Conservation (phyloP, 2,113 vertebrate species). For the Equus przewalskii region DNA sequence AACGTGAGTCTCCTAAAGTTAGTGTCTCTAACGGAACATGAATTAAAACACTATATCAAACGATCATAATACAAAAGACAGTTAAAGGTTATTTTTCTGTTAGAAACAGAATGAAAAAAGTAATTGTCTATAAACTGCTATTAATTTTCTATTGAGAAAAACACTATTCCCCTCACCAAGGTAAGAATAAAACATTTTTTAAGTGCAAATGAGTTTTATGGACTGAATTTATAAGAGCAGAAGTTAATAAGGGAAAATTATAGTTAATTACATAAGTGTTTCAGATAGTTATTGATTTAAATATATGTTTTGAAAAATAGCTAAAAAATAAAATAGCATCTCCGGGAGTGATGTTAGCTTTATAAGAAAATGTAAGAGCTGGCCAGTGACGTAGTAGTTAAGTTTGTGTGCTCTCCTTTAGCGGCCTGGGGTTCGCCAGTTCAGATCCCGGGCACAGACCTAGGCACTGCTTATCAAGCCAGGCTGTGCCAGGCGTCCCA, state of each 20-base stretch:
- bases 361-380: neutral
- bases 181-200: neutral
- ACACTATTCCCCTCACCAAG: neutral
- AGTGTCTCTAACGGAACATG: neutral
- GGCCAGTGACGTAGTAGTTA: no score
- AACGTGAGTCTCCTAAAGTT: neutral
- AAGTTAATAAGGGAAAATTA: neutral
- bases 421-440: no score
- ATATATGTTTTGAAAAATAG: neutral
- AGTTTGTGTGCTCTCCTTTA: no score
- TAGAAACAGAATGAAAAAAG: neutral
- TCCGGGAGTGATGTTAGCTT: neutral
- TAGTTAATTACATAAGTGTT: neutral
- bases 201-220: neutral
- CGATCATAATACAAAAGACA: neutral
- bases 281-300: neutral
- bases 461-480: no score
- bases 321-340: neutral
- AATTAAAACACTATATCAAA: neutral
- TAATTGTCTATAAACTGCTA: neutral
- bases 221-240: neutral
- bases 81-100: neutral
- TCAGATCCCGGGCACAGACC: no score
- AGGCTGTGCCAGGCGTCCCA: no score
- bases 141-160: neutral